Evolutionary conservation across 1,140 invertebrate genomes (phyloP).

Genomic region (Musca domestica): DNA sequence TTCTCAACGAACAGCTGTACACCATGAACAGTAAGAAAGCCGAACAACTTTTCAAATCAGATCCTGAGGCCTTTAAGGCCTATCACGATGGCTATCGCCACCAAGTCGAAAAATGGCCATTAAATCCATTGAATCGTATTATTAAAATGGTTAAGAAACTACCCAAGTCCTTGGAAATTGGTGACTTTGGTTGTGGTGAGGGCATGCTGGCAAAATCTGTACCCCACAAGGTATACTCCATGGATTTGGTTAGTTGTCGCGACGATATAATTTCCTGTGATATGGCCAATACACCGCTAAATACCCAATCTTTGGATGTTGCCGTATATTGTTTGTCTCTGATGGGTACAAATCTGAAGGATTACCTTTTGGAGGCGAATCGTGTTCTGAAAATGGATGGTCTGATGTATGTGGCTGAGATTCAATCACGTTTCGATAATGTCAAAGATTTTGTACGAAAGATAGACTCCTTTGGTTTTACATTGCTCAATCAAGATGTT

Average conservation of each 20-base stretch:
- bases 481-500: slow-evolving; percentile 65
- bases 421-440: slow-evolving; percentile 78
- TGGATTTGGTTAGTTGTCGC: slow-evolving; percentile 85
- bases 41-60: slow-evolving; percentile 69
- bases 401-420: slow-evolving; percentile 81
- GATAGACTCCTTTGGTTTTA: slow-evolving; percentile 73
- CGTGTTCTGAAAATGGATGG: slow-evolving; percentile 82
- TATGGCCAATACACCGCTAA: slow-evolving; percentile 83
- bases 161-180: slow-evolving; percentile 67
- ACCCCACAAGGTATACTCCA: slow-evolving; percentile 80
- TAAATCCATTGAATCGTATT: slow-evolving; percentile 86
- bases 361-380: slow-evolving; percentile 91
- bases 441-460: slow-evolving; percentile 67
- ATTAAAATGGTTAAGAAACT: slow-evolving; percentile 75
- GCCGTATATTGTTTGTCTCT: slow-evolving; percentile 93
- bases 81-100: slow-evolving; percentile 90
- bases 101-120: slow-evolving; percentile 86
- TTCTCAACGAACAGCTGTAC: slow-evolving; percentile 90
- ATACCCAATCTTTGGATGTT: slow-evolving; percentile 70
- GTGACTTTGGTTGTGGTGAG: slow-evolving; percentile 95
- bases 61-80: slow-evolving; percentile 75
- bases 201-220: slow-evolving; percentile 76
- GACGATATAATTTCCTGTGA: slow-evolving; percentile 82
- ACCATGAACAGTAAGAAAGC: slow-evolving; percentile 70
- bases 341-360: slow-evolving; percentile 90